phyloP scores from a whole-genome alignment of 2,888 invertebrate species.

The Lottia gigantea region DNA sequence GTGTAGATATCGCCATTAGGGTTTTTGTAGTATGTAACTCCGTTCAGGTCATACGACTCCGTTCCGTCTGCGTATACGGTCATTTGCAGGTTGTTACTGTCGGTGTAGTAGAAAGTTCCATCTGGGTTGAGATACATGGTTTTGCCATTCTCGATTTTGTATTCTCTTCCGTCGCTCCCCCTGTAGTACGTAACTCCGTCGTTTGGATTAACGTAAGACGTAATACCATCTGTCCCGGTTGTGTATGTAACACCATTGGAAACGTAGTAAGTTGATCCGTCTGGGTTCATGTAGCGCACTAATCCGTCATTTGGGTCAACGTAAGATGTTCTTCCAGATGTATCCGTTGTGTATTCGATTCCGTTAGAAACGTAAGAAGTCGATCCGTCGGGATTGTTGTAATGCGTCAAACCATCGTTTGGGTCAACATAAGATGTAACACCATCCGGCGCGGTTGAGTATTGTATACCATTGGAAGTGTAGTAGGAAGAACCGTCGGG shows the following conservation, averaged over 20 bases:
- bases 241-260: neutral
- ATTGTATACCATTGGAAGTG: neutral
- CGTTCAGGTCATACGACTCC: neutral
- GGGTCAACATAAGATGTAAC: neutral
- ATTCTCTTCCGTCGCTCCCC: too few species aligned
- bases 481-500: conserved; percentile 1
- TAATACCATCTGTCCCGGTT: neutral
- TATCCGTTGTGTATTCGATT: too few species aligned
- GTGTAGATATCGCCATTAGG: neutral
- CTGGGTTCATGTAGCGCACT: neutral
- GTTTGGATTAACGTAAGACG: neutral
- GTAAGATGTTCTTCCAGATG: too few species aligned
- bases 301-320: neutral
- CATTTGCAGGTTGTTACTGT: neutral
- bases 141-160: neutral
- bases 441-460: neutral
- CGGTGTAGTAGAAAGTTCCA: neutral
- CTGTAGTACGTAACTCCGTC: neutral
- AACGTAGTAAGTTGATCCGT: neutral
- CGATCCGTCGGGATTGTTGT: neutral
- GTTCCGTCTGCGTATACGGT: neutral
- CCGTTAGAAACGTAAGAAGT: too few species aligned
- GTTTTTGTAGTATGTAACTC: neutral
- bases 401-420: neutral
- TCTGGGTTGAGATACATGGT: neutral